Conservation (phyloP, 2,888 invertebrate genomes). For the Acleris cristana region DNA sequence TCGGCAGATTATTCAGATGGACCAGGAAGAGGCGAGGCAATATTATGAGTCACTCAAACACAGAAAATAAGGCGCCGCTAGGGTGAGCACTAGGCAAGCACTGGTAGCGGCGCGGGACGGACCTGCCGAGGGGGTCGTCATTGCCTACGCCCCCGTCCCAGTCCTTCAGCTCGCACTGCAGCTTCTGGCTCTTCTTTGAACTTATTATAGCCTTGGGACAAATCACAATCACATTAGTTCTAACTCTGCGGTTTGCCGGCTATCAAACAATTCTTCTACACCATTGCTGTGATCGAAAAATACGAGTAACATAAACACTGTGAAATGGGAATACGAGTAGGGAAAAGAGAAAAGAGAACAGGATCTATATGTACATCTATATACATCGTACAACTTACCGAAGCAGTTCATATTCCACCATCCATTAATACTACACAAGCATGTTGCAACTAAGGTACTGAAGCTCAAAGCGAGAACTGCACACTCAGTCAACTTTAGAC, state of each 20-base stretch:
- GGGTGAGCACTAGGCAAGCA: conserved; percentile 46
- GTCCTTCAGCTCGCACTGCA: conserved; percentile 91
- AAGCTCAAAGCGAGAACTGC: conserved; percentile 23
- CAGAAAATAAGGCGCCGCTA: conserved; percentile 53
- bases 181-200: conserved; percentile 89
- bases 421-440: conserved; percentile 19
- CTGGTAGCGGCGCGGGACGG: conserved; percentile 62
- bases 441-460: conserved; percentile 17
- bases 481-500: conserved; percentile 4
- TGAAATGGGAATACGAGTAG: background rate
- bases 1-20: conserved; percentile 9
- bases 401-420: conserved; percentile 3
- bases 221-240: conserved; percentile 59
- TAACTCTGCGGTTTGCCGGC: background rate
- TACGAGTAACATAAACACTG: too few species aligned
- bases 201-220: conserved; percentile 89
- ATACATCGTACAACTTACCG: conserved; percentile 11
- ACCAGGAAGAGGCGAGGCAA: conserved; percentile 43
- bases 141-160: conserved; percentile 92
- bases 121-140: conserved; percentile 95
- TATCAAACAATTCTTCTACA: too few species aligned
- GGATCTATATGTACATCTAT: background rate
- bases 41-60: conserved; percentile 57
- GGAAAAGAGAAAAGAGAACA: background rate
- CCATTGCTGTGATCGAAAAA: too few species aligned